A percentile compares a stretch with the other conserved stretches of the same genome.
Conservation (phyloP, 2,113 vertebrate genomes). For the Callocephalon fimbriatum region DNA sequence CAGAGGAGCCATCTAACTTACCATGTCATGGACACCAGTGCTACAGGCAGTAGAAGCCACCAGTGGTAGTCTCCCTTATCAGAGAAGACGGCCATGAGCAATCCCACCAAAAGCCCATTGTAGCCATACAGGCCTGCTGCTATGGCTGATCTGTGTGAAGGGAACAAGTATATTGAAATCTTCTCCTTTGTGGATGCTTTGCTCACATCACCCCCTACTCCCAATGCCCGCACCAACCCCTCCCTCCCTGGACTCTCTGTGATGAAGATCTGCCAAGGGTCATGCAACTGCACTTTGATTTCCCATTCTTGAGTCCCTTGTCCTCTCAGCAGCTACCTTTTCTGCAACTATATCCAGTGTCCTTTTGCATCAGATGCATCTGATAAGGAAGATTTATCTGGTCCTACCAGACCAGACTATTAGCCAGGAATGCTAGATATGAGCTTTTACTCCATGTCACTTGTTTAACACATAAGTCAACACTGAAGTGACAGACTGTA, state of each 20-base stretch:
- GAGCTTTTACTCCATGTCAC: neutral
- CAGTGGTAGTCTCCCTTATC: constrained; percentile 90
- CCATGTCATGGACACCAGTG: constrained; percentile 91
- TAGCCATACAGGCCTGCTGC: constrained; percentile 91
- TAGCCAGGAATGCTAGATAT: neutral
- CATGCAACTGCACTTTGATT: fast-evolving
- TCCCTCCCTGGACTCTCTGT: neutral
- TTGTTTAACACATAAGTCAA: neutral
- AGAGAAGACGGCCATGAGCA: constrained; percentile 92
- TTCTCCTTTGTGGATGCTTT: neutral
- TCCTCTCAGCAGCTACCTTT: neutral
- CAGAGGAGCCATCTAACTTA: constrained; percentile 69
- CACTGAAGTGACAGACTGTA: neutral
- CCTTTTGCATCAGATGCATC: neutral
- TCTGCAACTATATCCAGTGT: neutral
- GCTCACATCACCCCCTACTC: fast-evolving
- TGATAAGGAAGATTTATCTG: neutral
- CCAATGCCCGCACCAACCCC: fast-evolving
- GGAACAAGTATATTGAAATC: neutral
- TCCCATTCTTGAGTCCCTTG: fast-evolving
- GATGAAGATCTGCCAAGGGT: neutral
- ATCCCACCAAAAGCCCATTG: constrained; percentile 92
- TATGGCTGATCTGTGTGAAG: constrained; percentile 83
- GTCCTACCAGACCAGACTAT: neutral
- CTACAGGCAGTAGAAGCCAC: constrained; percentile 92